Percentiles rank a stretch among this genome's conserved stretches.
Evolutionary conservation across 1,140 invertebrate species (phyloP).

Genomic region (Trichonephila clavata): DNA sequence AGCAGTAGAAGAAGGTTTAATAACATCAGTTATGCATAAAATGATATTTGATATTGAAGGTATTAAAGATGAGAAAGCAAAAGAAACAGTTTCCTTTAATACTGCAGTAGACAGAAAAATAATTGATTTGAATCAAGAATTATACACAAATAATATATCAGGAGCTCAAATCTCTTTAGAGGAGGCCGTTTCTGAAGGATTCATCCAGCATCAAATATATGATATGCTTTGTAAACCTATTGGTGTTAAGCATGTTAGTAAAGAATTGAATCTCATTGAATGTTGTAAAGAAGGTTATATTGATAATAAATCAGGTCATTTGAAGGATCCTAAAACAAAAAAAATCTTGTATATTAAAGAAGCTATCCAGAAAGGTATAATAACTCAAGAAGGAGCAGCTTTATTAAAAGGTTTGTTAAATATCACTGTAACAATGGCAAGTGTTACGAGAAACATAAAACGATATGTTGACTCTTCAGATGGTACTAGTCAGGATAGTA

Average conservation of each 20-base stretch:
- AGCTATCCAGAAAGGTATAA: slow-evolving; percentile 91
- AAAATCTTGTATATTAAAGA: slow-evolving; percentile 90
- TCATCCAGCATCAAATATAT: slow-evolving; percentile 87
- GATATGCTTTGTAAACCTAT: slow-evolving; percentile 91
- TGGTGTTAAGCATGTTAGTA: slow-evolving; percentile 86
- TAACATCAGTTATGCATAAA: slow-evolving; percentile 92
- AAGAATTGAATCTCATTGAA: slow-evolving; percentile 91
- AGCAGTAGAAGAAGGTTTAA: slow-evolving; percentile 91
- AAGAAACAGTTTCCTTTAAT: slow-evolving; percentile 92
- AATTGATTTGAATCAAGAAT: slow-evolving; percentile 88
- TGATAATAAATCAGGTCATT: slow-evolving; percentile 91
- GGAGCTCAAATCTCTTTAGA: slow-evolving; percentile 88
- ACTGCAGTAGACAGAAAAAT: slow-evolving; percentile 90
- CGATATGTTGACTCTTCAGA: slow-evolving; percentile 88
- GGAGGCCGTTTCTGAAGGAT: slow-evolving; percentile 81
- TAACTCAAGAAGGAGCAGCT: slow-evolving; percentile 92
- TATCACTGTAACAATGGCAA: slow-evolving; percentile 91
- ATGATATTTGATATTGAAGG: slow-evolving; percentile 95
- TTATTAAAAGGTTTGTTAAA: slow-evolving; percentile 90
- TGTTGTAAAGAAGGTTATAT: slow-evolving; percentile 91
- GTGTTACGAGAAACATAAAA: slow-evolving; percentile 90
- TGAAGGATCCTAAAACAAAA: slow-evolving; percentile 89
- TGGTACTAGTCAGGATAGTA: slow-evolving; percentile 82
- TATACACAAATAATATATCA: slow-evolving; percentile 87
- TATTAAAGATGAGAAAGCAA: slow-evolving; percentile 91